These are phyloP conservation scores for Cerastis rubricosa DNA, from an alignment of 2,888 invertebrate genomes.

Conservation along the genomic window DNA sequence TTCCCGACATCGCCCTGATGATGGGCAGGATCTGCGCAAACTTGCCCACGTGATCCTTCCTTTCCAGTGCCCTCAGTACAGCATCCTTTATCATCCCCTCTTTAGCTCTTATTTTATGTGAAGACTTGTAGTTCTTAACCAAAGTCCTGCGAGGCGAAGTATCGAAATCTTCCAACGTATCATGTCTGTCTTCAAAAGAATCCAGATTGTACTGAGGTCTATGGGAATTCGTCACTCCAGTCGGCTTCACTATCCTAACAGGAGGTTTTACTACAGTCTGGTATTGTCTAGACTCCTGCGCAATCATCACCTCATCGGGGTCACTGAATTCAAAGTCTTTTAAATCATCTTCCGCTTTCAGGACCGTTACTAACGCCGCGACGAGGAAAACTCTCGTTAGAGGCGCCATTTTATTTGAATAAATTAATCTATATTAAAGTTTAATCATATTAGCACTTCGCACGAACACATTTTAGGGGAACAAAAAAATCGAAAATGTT, in stretches of 20 bases:
- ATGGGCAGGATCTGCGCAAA: constrained; percentile 92
- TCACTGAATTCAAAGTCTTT: constrained; percentile 83
- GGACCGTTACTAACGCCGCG: constrained; percentile 69
- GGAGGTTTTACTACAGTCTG: constrained; percentile 83
- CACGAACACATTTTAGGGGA: constrained; percentile 62
- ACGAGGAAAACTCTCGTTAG: constrained; percentile 69
- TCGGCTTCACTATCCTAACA: constrained; percentile 79
- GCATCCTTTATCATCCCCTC: constrained; percentile 89
- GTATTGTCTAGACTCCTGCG: constrained; percentile 86
- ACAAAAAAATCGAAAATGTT: constrained; percentile 29
- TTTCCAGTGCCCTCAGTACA: constrained; percentile 90
- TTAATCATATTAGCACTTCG: constrained; percentile 59
- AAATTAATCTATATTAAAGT: constrained; percentile 16
- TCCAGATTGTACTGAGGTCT: constrained; percentile 87
- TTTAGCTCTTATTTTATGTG: constrained; percentile 78
- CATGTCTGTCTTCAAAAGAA: constrained; percentile 81
- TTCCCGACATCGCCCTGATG: constrained; percentile 91
- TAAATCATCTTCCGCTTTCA: constrained; percentile 77
- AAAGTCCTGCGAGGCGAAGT: constrained; percentile 75
- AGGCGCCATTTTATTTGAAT: constrained; percentile 74
- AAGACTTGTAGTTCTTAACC: constrained; percentile 79
- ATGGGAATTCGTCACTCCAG: constrained; percentile 86
- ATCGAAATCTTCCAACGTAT: constrained; percentile 72
- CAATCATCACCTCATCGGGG: constrained; percentile 86
- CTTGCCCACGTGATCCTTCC: constrained; percentile 91